Evolutionary conservation across 2,113 vertebrate species (phyloP).

Genomic region (Phalacrocorax brasilianus): DNA sequence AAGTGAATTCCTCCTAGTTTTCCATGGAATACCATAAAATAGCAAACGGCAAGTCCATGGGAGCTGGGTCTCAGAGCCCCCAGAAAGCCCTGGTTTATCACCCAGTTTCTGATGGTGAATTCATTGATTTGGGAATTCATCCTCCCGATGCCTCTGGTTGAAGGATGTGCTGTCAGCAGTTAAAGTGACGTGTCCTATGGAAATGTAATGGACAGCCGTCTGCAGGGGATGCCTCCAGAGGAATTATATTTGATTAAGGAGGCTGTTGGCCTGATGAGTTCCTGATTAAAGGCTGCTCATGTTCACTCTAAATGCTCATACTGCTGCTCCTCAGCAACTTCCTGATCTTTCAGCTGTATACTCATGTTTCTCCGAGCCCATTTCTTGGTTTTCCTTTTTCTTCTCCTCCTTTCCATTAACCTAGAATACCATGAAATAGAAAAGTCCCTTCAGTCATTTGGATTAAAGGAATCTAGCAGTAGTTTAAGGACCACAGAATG

Average conservation of each 20-base stretch:
- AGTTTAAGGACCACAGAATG: neutral
- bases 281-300: neutral
- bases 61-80: neutral
- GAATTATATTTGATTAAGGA: neutral
- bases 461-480: neutral
- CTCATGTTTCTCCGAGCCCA: neutral
- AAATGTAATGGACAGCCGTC: neutral
- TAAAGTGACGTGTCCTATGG: neutral
- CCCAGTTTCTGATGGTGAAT: neutral
- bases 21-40: neutral
- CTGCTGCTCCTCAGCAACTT: neutral
- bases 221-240: neutral
- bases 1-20: neutral
- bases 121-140: neutral
- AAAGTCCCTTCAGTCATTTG: neutral
- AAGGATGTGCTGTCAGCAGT: constrained; percentile 19
- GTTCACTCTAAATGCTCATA: neutral
- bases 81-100: neutral
- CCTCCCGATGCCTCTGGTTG: neutral
- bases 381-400: neutral
- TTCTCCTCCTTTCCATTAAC: neutral
- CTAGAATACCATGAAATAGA: neutral
- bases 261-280: neutral
- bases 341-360: neutral
- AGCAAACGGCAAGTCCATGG: neutral